A percentile compares a stretch with the other conserved stretches of the same genome.
These are phyloP conservation scores for Desmophyllum pertusum DNA, from an alignment of 92 coral and sea anemone species.

Conservation along the genomic window DNA sequence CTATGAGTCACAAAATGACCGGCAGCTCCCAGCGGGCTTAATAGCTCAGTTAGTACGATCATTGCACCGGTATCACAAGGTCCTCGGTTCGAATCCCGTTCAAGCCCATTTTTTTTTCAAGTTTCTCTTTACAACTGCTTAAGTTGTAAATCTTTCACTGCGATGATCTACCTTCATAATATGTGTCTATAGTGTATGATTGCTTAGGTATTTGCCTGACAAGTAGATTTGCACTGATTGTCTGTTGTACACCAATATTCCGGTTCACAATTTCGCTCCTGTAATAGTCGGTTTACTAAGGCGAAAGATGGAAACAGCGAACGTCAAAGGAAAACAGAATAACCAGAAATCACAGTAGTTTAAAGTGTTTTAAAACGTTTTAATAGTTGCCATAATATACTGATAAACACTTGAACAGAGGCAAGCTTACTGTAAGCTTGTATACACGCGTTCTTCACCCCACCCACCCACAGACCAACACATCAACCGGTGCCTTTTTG, in stretches of 20 bases:
- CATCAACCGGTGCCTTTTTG: neutral
- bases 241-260: neutral
- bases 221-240: neutral
- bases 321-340: neutral
- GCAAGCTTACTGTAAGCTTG: too few relatives aligned
- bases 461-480: neutral
- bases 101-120: too few relatives aligned
- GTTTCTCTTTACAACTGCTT: too few relatives aligned
- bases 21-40: too few relatives aligned
- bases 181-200: too few relatives aligned
- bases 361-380: slow-evolving; percentile 3
- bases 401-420: neutral
- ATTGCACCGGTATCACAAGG: too few relatives aligned
- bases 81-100: too few relatives aligned
- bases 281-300: neutral
- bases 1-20: too few relatives aligned
- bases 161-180: too few relatives aligned
- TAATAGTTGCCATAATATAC: neutral
- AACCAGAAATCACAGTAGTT: neutral
- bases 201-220: neutral
- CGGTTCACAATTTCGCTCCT: neutral
- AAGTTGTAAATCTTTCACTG: too few relatives aligned
- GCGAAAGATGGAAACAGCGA: neutral
- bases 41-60: too few relatives aligned
- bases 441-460: neutral